A percentile compares a stretch with the other conserved stretches of the same genome.
phyloP scores from a whole-genome alignment of 2,113 vertebrate species.

The Epinephelus cyanopodus region DNA sequence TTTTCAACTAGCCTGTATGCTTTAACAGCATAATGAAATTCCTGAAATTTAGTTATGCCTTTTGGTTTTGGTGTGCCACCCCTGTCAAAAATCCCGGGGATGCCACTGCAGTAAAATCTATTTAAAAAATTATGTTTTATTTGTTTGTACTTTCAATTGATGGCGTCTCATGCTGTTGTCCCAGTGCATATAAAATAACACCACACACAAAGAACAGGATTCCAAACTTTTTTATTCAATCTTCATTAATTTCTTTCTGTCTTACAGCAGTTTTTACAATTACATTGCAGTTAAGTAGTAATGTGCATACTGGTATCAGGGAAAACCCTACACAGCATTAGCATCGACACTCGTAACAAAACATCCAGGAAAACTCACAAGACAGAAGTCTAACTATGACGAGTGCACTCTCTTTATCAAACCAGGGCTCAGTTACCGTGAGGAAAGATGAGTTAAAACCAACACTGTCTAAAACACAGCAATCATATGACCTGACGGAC shows the following conservation, averaged over 20 bases:
- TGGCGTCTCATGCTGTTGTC: not conserved
- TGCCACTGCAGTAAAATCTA: too few species aligned
- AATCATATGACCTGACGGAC: not conserved
- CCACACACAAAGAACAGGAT: not conserved
- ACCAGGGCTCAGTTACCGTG: conserved; percentile 4
- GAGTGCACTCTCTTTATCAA: not conserved
- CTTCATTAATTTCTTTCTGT: conserved; percentile 19
- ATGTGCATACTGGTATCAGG: conserved; percentile 21
- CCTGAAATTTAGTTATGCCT: too few species aligned
- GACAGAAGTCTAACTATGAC: not conserved
- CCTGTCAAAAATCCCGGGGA: too few species aligned
- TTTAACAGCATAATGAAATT: too few species aligned
- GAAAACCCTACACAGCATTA: conserved; percentile 13
- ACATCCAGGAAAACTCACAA: conserved; percentile 1
- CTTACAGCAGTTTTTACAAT: conserved; percentile 42
- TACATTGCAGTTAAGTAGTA: conserved; percentile 1
- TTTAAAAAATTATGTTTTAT: not conserved
- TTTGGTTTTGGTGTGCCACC: too few species aligned
- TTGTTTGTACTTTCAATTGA: not conserved
- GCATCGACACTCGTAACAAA: conserved; percentile 12
- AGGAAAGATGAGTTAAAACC: conserved; percentile 25
- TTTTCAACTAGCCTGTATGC: too few species aligned
- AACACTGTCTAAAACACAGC: conserved; percentile 36
- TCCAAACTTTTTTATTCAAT: conserved; percentile 42
- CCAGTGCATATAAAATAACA: not conserved